Percentiles rank a stretch among this genome's conserved stretches.
Evolutionary conservation across 2,797 vertebrate species (phyloP).

Genomic region (Tinamus major): DNA sequence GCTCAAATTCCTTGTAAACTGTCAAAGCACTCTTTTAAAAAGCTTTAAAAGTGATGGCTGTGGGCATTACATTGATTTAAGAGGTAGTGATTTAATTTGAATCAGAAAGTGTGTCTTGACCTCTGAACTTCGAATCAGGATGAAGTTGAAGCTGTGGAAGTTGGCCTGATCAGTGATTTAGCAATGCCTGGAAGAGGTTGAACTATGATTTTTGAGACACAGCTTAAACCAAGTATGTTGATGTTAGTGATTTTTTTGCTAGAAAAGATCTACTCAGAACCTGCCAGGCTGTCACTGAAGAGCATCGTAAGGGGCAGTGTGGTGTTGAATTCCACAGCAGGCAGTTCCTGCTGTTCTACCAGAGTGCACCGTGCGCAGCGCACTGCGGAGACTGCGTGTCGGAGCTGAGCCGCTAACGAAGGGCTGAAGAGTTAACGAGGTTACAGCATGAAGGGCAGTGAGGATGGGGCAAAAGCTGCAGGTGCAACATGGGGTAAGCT

Average conservation of each 20-base stretch:
- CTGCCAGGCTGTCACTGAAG: slow-evolving; percentile 33
- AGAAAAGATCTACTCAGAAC: neutral
- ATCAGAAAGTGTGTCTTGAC: neutral
- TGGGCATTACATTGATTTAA: neutral
- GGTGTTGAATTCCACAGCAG: neutral
- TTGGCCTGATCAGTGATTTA: neutral
- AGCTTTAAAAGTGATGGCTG: accelerated
- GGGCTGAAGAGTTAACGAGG: too few relatives aligned
- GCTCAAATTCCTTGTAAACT: neutral
- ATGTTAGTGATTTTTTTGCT: neutral
- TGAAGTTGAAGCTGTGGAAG: neutral
- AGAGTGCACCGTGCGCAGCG: neutral
- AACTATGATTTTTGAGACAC: neutral
- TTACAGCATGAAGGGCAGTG: accelerated
- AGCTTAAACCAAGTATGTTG: neutral
- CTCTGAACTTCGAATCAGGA: neutral
- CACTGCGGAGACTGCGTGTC: neutral
- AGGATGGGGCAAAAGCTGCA: accelerated
- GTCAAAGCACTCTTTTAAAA: neutral
- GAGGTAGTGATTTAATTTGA: neutral
- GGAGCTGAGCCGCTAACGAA: neutral
- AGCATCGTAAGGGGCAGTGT: neutral
- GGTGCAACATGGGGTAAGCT: neutral
- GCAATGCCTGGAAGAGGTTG: neutral
- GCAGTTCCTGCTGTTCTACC: neutral